phyloP scores from a whole-genome alignment of 1,140 invertebrate genomes.

The Calephelis virginiensis region DNA sequence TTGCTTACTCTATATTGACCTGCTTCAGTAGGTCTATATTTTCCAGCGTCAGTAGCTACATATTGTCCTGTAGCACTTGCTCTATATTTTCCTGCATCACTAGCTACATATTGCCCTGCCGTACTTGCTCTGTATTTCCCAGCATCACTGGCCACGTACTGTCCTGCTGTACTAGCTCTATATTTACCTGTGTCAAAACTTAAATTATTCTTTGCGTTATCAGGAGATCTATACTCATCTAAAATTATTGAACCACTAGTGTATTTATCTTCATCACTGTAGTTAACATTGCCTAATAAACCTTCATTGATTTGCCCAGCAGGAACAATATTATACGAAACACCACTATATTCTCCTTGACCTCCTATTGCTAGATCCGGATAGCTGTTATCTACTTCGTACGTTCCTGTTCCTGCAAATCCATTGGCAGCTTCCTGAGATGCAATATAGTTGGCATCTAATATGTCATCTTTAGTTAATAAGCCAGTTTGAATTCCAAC shows the following conservation, averaged over 20 bases:
- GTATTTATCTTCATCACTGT: conserved; percentile 48
- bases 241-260: conserved; percentile 64
- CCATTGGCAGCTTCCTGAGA: conserved; percentile 53
- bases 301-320: conserved; percentile 40
- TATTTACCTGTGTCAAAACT: conserved; percentile 18
- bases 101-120: neutral
- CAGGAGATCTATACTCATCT: conserved; percentile 59
- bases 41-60: neutral
- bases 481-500: conserved; percentile 70
- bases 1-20: conserved; percentile 13
- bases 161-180: neutral
- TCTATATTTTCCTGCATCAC: conserved; percentile 18
- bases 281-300: conserved; percentile 49
- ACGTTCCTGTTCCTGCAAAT: conserved; percentile 32
- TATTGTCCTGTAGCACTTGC: conserved; percentile 7
- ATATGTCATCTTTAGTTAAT: conserved; percentile 50
- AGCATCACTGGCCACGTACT: neutral
- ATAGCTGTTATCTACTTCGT: conserved; percentile 32
- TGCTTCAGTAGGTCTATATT: neutral
- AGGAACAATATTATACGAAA: conserved; percentile 36
- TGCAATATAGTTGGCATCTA: conserved; percentile 57
- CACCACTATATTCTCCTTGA: conserved; percentile 34
- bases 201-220: neutral
- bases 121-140: neutral
- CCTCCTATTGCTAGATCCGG: conserved; percentile 27